These are phyloP conservation scores for Leucophenga maculata DNA, from an alignment of 2,888 invertebrate genomes.

Conservation along the genomic window DNA sequence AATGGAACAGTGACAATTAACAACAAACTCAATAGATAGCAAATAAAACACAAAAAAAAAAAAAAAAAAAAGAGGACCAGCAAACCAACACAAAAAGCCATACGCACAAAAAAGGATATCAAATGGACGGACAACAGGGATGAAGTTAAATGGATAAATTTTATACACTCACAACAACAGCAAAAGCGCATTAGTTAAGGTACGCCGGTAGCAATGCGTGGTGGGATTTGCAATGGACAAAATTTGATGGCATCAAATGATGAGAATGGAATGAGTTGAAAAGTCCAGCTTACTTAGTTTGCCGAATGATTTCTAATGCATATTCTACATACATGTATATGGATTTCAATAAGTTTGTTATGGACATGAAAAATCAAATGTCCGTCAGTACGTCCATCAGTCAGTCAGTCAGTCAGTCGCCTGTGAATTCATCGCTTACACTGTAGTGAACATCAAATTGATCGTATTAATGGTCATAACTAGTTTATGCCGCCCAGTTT, in stretches of 20 bases:
- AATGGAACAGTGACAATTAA: slow-evolving; percentile 10
- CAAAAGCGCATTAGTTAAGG: not conserved
- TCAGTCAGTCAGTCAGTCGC: too few relatives aligned
- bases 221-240: not conserved
- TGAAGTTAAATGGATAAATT: too few relatives aligned
- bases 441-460: slow-evolving; percentile 72
- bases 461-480: slow-evolving; percentile 73
- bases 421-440: slow-evolving; percentile 55
- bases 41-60: too few relatives aligned
- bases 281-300: not conserved
- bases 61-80: too few relatives aligned
- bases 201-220: not conserved
- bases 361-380: slow-evolving; percentile 11
- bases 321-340: slow-evolving; percentile 31
- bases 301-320: not conserved
- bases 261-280: not conserved
- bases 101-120: slow-evolving; percentile 2
- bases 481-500: slow-evolving; percentile 72
- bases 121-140: slow-evolving; percentile 1
- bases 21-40: not conserved
- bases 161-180: not conserved
- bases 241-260: not conserved
- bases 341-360: slow-evolving; percentile 67
- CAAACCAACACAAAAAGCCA: too few relatives aligned
- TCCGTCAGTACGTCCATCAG: too few relatives aligned